Evolutionary conservation across 2,888 invertebrate genomes (phyloP).

Genomic region (Bugula neritina): DNA sequence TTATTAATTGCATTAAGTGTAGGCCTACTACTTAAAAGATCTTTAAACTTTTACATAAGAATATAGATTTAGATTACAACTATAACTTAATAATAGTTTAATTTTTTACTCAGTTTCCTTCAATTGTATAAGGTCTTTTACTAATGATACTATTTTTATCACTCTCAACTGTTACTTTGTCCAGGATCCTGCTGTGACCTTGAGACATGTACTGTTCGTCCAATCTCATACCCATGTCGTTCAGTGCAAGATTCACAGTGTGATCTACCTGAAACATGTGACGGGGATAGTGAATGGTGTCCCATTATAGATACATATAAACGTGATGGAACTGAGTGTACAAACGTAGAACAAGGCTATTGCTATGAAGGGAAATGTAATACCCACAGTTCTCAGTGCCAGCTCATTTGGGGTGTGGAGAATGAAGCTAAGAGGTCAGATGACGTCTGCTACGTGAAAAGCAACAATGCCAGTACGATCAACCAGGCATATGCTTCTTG

Average conservation of each 20-base stretch:
- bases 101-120: too few relatives aligned
- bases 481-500: too few relatives aligned
- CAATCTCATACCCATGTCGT: conserved; percentile 74
- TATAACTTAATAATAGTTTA: too few relatives aligned
- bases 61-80: too few relatives aligned
- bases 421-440: too few relatives aligned
- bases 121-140: neutral
- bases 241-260: conserved; percentile 73
- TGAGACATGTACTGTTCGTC: conserved; percentile 59
- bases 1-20: too few relatives aligned
- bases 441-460: conserved; percentile 59
- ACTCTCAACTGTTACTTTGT: neutral
- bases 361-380: conserved; percentile 85
- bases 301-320: conserved; percentile 83
- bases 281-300: conserved; percentile 86
- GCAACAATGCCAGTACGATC: neutral
- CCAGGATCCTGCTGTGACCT: conserved; percentile 38
- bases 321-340: conserved; percentile 79
- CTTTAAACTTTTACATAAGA: too few relatives aligned
- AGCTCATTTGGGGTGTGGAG: conserved; percentile 65
- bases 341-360: conserved; percentile 64
- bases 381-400: conserved; percentile 83
- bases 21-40: too few relatives aligned
- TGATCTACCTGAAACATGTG: conserved; percentile 91
- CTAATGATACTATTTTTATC: neutral